Base-by-base conservation (phyloP, 2,888 invertebrate species). In the Conus canariensis region DNA sequence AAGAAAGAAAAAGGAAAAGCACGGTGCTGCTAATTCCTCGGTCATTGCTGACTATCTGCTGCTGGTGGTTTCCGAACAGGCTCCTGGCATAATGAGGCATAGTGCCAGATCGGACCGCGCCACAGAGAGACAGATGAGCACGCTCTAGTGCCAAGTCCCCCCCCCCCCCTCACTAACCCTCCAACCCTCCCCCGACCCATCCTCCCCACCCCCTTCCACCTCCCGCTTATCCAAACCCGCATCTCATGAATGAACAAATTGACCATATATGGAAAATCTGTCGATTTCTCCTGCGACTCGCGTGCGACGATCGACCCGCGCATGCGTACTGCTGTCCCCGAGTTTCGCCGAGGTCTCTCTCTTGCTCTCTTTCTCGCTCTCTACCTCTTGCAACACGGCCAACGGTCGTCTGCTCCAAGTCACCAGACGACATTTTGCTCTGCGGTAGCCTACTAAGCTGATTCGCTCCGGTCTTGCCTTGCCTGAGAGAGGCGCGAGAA, bases 161-260 rank as follows among this genome's bases (percentile, higher is more conserved):
- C 4, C 22, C 16, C 7, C 74, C 22, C 74, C 22, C 74, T n/a
- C 74, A 19, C 80, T 25, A 30, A 25, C 14, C 30, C n/a, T 80
- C 74, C 25, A 6, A 25, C 7, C 25, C 83, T 83, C 58, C 56
- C 83, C 56, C 83, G 12, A 12, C 83, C 45, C 83, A 19, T 9
- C 0, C 83, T 58, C 16, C 83, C 25, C 80, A 12, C 16, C 10
- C 14, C 10, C 8, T 45, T 16, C 80, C 25, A 25, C 58, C 83
- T 22, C 22, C 22, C 83, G 30, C 58, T 56, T 56, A 25, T 30
- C 77, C 89, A 67, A 67, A 85, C n/a, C 85, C 64, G 90, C 90
- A 90, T 90, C 90, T 90, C 90, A 90, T 90, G 90, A 90, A 90
- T 90, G 90, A 87, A 87, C 87, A 90, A 85, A 87, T 85, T 90